Evolutionary conservation across 2,888 invertebrate species (phyloP), one percentile per base, ranked within the genome.

Genomic region (Ophioninae sp.): DNA sequence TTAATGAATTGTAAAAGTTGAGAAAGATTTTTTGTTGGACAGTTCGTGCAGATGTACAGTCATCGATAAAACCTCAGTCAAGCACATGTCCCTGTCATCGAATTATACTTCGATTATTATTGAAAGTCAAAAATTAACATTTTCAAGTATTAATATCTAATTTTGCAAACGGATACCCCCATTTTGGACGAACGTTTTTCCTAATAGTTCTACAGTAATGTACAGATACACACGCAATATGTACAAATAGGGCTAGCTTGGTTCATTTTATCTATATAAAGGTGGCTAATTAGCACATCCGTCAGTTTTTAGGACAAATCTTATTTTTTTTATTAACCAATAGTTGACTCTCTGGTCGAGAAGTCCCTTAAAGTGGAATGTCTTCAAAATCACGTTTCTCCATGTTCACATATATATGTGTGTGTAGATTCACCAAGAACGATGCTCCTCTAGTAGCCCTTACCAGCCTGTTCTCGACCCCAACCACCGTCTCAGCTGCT

Each of bases 381-480:
- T 50, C 50, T 50, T 50, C 50, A 10, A 50, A 50, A 50, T 50
- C 50, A 17, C 50, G 6, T 17, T n/a, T 41, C 17, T 59, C 64
- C 41, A 59, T 30, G 0, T 57, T 7, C 65, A 64, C 37, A 62
- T 74, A 74, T 64, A 64, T 23, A 21, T 39, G 44, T 37, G 20
- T 20, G 21, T 73, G 41, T 23, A 61, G 23, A 61, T 21, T 50
- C 23, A 77, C 30, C 2, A 30, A 41, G 57, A 68, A 59, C 44
- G 57, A 72, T 41, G 67, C 59, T 37, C 72, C 72, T 67, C 61
- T 59, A 77, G 50, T 59, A 68, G 21, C 79, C 65, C 79, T 41
- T 50, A 72, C 62, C 57, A 73, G 41, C 50, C 61, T 20, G n/a
- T 57, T 39, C 39, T 65, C 64, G 20, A 30, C 30, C 41, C 39